A percentile compares a stretch with the other conserved stretches of the same genome.
phyloP scores from a whole-genome alignment of 2,113 vertebrate genomes.

The Coptodon rendalli region DNA sequence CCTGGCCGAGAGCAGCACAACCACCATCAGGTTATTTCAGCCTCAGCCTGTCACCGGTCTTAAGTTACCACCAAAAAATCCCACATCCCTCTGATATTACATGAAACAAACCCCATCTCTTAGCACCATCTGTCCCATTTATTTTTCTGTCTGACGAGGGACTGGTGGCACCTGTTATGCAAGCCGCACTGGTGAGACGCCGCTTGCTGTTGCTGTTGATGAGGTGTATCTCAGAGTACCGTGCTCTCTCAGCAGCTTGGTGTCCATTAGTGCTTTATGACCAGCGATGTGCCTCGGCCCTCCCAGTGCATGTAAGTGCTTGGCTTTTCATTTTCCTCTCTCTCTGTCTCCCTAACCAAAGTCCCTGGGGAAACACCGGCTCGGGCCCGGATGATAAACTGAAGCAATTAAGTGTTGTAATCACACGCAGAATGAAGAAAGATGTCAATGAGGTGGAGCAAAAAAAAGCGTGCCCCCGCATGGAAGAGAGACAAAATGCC shows the following conservation, averaged over 20 bases:
- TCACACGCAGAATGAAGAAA: conserved; percentile 1
- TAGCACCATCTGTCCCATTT: conserved; percentile 5
- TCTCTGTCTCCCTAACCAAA: not conserved
- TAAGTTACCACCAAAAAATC: not conserved
- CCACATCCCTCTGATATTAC: not conserved
- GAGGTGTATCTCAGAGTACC: conserved; percentile 17
- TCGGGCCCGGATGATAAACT: conserved; percentile 26
- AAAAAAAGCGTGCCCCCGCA: not conserved
- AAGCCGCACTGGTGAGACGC: conserved; percentile 2
- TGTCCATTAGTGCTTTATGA: conserved; percentile 51
- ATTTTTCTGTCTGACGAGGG: not conserved
- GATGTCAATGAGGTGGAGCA: conserved; percentile 6
- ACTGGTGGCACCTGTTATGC: conserved; percentile 30
- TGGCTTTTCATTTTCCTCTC: conserved; percentile 53
- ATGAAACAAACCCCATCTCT: not conserved
- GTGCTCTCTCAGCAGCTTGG: conserved; percentile 21
- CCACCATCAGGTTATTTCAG: not conserved
- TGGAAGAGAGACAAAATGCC: not conserved
- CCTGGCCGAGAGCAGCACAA: not conserved
- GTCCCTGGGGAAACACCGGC: not conserved
- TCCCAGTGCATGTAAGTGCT: conserved; percentile 36
- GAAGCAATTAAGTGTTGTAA: conserved; percentile 31
- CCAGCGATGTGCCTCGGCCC: conserved; percentile 32
- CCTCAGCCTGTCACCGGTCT: not conserved
- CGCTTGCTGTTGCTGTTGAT: conserved; percentile 9